Evolutionary conservation across 1,140 invertebrate genomes (phyloP), one percentile per base, ranked within the genome.

Genomic region (Pogonomyrmex californicus): DNA sequence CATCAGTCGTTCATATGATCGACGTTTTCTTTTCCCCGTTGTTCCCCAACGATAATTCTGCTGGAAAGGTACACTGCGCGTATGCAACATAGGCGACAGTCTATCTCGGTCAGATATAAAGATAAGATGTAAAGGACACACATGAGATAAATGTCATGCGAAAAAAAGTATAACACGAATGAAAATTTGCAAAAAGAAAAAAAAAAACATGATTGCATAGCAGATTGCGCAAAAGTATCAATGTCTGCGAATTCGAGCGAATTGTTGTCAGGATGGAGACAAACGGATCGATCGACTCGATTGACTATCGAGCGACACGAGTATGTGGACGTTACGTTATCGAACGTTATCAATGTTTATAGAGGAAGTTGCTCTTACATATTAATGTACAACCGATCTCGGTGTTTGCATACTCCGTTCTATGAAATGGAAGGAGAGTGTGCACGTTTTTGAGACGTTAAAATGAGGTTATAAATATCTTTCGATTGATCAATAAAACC

Each of bases 401-500:
- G 2, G 2, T 38, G 1, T 38, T 5, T 51, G 10, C 9, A 49
- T 49, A 14, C 44, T 65, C n/a, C 36, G 4, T 60, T 60, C 63
- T n/a, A 0, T 33, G 12, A 12, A 62, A 75, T 5, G 3, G 30
- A 65, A 23, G 23, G 12, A 33, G 54, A 76, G 62, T 38, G 56
- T 86, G 49, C 70, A 60, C 36, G 14, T 73, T 81, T 86, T 30
- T 41, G n/a, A 36, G 41, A 70, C 49, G 60, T 51, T 88, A 81
- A 88, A 73, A 83, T 89, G 49, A 90, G 87, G 81, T 88, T 92
- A 88, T 88, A 91, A 88, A 87, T 89, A 91, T 91, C 70, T 76
- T 87, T 79, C 66, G 38, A 75, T 73, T 75, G 85, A 92, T 92
- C 90, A 86, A 91, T 92, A 92, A 90, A 81, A 82, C 73, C 85